Base-by-base conservation (phyloP, 2,888 invertebrate genomes). In the Aleiodes leptofemur region DNA sequence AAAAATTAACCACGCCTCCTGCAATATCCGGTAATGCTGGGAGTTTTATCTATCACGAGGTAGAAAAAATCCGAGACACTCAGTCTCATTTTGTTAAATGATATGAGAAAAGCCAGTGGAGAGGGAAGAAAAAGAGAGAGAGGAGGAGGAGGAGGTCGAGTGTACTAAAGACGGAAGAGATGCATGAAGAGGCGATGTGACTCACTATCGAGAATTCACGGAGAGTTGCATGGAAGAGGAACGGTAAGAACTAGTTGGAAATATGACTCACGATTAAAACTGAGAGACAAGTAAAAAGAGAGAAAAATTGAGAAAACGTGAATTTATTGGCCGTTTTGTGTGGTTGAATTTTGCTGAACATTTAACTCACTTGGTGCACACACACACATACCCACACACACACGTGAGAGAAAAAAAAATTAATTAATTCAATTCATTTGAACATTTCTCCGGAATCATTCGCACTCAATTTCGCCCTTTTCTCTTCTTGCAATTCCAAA, bases 131-230 rank as follows among this genome's bases (percentile, higher is more conserved):
- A n/a, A 59, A 23, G 50, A 61, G 38, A 14, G 55, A 51, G 55
- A 55, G 57, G 43, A 66, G 48, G 16, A 66, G 68, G 66, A 48
- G 13, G 31, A 48, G 59, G 14, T 38, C 29, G 53, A 13, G 16
- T 23, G 23, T 6, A 53, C 43, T 43, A 9, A 14, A 48, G 66
- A 69, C 31, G 29, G 43, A 64, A 73, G 70, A 73, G 61, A 61
- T 61, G 61, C 38, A 38, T 61, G 34, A 61, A 61, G 61, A 51
- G 57, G 43, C 64, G 64, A 75, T 75, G 71, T 64, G 75, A 75
- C 71, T 75, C 75, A 75, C 64, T 66, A 75, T 75, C 71, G 75
- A 72, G 75, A 71, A 75, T 75, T 75, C 75, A 75, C 75, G 74
- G 59, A 43, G 43, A 29, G 59, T 59, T 64, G 61, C 61, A 34